Evolutionary conservation across 2,888 invertebrate species (phyloP).

Genomic region (Pharmacophagus antenor): DNA sequence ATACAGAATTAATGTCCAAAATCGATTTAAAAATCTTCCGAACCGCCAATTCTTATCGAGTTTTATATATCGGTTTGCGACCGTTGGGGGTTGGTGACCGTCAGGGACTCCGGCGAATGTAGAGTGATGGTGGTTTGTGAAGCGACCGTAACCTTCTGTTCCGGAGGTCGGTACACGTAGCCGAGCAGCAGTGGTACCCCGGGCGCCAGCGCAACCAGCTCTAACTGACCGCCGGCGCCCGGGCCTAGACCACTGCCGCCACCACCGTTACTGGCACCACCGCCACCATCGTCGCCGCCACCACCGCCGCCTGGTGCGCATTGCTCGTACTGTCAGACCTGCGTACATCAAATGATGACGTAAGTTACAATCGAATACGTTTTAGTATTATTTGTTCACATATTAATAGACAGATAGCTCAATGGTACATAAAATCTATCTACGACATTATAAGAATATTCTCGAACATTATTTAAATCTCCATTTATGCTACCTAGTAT

Average conservation of each 20-base stretch:
- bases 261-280: slow-evolving; percentile 32
- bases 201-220: slow-evolving; percentile 65
- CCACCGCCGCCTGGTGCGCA: slow-evolving; percentile 40
- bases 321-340: slow-evolving; percentile 76
- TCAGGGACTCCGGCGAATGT: slow-evolving; percentile 62
- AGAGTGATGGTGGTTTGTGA: slow-evolving; percentile 72
- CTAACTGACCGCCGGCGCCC: slow-evolving; percentile 42
- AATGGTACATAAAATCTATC: too few relatives aligned
- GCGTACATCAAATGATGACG: background rate
- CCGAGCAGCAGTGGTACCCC: slow-evolving; percentile 69
- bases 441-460: too few relatives aligned
- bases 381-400: too few relatives aligned
- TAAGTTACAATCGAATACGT: too few relatives aligned
- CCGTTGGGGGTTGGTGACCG: slow-evolving; percentile 41
- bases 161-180: slow-evolving; percentile 57
- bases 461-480: too few relatives aligned
- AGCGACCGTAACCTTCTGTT: slow-evolving; percentile 52
- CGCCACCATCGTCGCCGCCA: slow-evolving; percentile 4
- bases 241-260: slow-evolving; percentile 32
- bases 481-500: too few relatives aligned
- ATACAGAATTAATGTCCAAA: background rate
- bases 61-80: slow-evolving; percentile 38
- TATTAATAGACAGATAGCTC: too few relatives aligned
- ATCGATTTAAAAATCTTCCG: slow-evolving; percentile 3
- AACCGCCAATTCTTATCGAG: slow-evolving; percentile 4